Evolutionary conservation across 2,797 vertebrate species (phyloP).

Genomic region (Neostethus bicornis): DNA sequence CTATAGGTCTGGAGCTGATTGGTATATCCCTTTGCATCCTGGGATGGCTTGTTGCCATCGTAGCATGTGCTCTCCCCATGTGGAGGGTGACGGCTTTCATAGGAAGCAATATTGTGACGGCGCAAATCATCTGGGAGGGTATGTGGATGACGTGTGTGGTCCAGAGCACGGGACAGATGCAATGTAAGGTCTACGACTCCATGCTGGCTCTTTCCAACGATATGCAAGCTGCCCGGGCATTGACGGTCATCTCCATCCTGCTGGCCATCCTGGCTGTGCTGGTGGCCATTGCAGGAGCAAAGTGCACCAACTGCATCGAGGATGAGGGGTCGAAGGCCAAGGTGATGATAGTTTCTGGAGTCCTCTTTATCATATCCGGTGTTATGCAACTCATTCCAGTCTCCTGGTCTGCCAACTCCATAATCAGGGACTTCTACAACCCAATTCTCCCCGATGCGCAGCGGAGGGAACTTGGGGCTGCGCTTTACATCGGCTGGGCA

Average conservation of each 20-base stretch:
- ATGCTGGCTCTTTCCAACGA: conserved; percentile 87
- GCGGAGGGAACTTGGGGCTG: conserved; percentile 89
- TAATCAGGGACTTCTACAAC: conserved; percentile 95
- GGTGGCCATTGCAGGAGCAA: conserved; percentile 89
- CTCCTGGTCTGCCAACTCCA: conserved; percentile 93
- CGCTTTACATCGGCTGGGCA: conserved; percentile 91
- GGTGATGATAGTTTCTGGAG: conserved; percentile 90
- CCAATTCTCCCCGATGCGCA: conserved; percentile 81
- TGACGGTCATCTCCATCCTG: conserved; percentile 88
- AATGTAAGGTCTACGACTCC: conserved; percentile 90
- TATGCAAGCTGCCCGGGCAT: conserved; percentile 89
- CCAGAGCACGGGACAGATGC: conserved; percentile 92
- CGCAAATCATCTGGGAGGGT: conserved; percentile 90
- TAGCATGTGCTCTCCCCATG: conserved; percentile 90
- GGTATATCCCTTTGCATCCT: conserved; percentile 86
- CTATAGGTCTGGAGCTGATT: conserved; percentile 89
- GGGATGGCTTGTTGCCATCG: conserved; percentile 89
- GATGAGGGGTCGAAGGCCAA: conserved; percentile 91
- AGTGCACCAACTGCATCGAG: conserved; percentile 95
- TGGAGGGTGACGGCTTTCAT: conserved; percentile 94
- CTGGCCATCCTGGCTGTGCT: conserved; percentile 85
- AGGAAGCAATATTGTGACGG: conserved; percentile 91
- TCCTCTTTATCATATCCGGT: conserved; percentile 87
- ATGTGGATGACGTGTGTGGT: conserved; percentile 93
- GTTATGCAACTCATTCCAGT: conserved; percentile 91